phyloP scores from a whole-genome alignment of 2,113 vertebrate species.

The Nicator chloris region DNA sequence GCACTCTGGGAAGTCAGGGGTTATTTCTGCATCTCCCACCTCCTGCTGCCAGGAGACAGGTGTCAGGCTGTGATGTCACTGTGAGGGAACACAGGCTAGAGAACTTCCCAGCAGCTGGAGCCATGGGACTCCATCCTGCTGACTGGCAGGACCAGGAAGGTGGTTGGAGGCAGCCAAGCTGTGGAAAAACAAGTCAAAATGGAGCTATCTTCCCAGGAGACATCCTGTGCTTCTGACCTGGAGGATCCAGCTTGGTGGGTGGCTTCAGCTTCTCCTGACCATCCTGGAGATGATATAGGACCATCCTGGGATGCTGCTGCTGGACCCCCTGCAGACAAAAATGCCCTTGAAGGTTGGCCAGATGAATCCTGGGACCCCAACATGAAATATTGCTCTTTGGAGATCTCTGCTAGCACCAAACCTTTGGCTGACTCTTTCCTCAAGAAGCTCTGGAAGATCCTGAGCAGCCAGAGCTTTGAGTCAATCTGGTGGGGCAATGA shows the following conservation, averaged over 20 bases:
- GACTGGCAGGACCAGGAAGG: background rate
- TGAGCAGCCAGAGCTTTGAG: background rate
- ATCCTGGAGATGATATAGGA: accelerated
- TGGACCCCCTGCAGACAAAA: accelerated
- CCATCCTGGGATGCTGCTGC: background rate
- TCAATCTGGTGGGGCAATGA: background rate
- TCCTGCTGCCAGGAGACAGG: background rate
- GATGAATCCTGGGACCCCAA: background rate
- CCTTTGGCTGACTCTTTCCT: background rate
- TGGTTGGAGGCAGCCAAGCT: background rate
- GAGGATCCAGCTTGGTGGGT: background rate
- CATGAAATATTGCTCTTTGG: too few species aligned
- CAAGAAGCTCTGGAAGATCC: background rate
- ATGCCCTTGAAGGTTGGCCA: accelerated
- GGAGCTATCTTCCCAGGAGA: background rate
- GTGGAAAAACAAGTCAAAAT: background rate
- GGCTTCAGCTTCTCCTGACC: background rate
- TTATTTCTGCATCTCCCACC: background rate
- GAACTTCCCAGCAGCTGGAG: background rate
- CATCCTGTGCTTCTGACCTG: background rate
- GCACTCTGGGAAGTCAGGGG: background rate
- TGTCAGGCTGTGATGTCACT: background rate
- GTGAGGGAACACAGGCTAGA: background rate
- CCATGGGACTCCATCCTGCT: accelerated
- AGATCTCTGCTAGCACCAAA: background rate